phyloP scores from a whole-genome alignment of 2,113 vertebrate species.

The Daboia siamensis region DNA sequence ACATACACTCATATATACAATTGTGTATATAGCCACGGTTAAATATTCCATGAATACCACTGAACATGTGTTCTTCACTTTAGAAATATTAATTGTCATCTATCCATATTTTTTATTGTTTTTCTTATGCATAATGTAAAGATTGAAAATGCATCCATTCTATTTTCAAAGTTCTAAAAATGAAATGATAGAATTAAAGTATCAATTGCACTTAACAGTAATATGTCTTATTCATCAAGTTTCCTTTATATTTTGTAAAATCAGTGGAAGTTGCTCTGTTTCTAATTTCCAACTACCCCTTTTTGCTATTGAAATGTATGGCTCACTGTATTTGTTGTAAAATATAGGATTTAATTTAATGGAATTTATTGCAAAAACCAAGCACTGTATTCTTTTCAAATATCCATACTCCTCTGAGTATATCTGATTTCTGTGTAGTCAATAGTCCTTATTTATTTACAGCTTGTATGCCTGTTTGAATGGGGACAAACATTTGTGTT shows the following conservation, averaged over 20 bases:
- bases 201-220: background rate
- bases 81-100: background rate
- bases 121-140: background rate
- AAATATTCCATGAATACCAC: no score
- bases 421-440: slow-evolving; percentile 11
- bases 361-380: background rate
- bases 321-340: slow-evolving; percentile 14
- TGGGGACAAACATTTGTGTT: slow-evolving; percentile 94
- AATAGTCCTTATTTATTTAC: slow-evolving; percentile 38
- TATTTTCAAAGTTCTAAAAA: background rate
- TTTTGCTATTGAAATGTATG: slow-evolving; percentile 7
- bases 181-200: background rate
- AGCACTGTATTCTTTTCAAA: background rate
- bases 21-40: no score
- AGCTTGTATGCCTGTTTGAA: slow-evolving; percentile 85
- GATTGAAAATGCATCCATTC: background rate
- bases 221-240: background rate
- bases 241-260: background rate
- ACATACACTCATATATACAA: no score
- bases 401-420: background rate
- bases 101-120: background rate
- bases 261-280: background rate
- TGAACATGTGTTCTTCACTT: background rate
- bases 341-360: slow-evolving; percentile 4
- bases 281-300: background rate